These are phyloP conservation scores for Bacillus rossius DNA, from an alignment of 1,140 invertebrate species.

Conservation along the genomic window DNA sequence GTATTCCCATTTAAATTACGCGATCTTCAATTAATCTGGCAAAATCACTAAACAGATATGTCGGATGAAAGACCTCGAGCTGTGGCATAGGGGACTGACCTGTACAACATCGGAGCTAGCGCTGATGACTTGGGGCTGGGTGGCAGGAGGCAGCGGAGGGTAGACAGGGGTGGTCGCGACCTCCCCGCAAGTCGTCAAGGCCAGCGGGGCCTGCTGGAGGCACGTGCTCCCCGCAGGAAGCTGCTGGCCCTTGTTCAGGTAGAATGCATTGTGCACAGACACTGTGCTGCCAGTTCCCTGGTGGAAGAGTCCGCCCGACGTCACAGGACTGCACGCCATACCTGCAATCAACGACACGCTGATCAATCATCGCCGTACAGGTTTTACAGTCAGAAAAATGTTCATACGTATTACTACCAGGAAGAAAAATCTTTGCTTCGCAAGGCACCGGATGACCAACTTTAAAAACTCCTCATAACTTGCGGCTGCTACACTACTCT, in stretches of 20 bases:
- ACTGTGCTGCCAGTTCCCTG: constrained; percentile 35
- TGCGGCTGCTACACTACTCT: no score
- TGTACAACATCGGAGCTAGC: constrained; percentile 44
- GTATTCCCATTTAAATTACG: no score
- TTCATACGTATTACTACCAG: no score
- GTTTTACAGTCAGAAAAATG: no score
- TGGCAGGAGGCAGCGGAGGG: constrained; percentile 18
- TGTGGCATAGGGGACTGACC: no score
- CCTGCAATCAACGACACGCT: constrained; percentile 29
- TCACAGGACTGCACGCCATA: constrained; percentile 36
- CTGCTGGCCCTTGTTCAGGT: constrained; percentile 5
- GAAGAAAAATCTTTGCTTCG: no score
- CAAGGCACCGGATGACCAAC: no score
- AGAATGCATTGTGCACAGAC: constrained; percentile 30
- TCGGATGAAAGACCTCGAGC: no score
- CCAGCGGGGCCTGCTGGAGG: constrained; percentile 21
- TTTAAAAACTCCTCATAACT: no score
- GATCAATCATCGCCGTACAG: background rate
- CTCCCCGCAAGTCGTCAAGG: background rate
- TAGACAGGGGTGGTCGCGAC: constrained; percentile 31
- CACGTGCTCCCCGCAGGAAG: constrained; percentile 8
- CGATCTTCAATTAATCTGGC: no score
- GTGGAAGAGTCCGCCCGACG: constrained; percentile 33
- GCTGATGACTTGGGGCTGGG: constrained; percentile 40
- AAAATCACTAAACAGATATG: no score